phyloP scores from a whole-genome alignment of 2,888 invertebrate genomes.

The Quadriops clusia region DNA sequence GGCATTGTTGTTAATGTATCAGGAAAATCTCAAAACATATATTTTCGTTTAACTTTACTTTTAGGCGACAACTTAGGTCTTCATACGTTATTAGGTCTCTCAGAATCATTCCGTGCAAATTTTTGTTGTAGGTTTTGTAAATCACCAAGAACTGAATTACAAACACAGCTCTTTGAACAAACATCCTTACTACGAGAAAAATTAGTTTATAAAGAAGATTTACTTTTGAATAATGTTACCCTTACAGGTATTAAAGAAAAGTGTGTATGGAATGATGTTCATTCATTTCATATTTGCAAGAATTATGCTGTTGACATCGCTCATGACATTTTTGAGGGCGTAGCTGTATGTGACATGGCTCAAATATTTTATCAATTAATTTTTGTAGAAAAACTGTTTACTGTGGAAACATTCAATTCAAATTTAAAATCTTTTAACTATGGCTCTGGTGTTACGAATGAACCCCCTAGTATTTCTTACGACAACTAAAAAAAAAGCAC shows the following conservation, averaged over 20 bases:
- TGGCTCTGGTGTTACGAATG: no score
- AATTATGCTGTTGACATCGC: conserved; percentile 18
- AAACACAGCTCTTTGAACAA: conserved; percentile 5
- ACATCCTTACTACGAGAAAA: conserved; percentile 8
- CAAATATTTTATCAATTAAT: conserved; percentile 15
- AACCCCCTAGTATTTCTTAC: conserved; percentile 14
- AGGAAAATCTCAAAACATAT: not conserved
- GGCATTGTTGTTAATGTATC: not conserved
- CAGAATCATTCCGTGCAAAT: conserved; percentile 13
- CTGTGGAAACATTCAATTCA: conserved; percentile 13
- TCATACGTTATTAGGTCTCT: conserved; percentile 12
- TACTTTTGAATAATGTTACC: conserved; percentile 10
- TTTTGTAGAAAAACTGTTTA: conserved; percentile 12
- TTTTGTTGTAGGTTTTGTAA: conserved; percentile 16
- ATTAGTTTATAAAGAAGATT: conserved; percentile 14
- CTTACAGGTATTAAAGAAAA: conserved; percentile 15
- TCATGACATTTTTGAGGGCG: conserved; percentile 20
- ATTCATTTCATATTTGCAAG: conserved; percentile 16
- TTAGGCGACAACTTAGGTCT: no score
- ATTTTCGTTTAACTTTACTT: no score
- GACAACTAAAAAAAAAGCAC: conserved; percentile 13
- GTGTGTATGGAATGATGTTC: conserved; percentile 14
- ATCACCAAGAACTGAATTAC: conserved; percentile 7
- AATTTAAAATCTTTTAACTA: no score
- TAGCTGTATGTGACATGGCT: conserved; percentile 14